Conservation (phyloP, 2,113 vertebrate species). For the Labrus mixtus region DNA sequence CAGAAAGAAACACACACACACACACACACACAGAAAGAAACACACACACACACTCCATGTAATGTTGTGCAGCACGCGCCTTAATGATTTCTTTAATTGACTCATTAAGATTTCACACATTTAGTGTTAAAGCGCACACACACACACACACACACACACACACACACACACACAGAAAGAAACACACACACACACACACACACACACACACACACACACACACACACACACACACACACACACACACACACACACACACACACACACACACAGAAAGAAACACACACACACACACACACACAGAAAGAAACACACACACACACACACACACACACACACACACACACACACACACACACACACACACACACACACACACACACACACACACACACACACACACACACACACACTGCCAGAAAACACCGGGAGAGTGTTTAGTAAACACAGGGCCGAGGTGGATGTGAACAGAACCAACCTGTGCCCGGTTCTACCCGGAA, state of each 20-base stretch:
- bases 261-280: slow-evolving; percentile 47
- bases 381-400: slow-evolving; percentile 30
- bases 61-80: slow-evolving; percentile 59
- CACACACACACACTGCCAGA: slow-evolving; percentile 22
- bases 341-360: slow-evolving; percentile 39
- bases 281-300: slow-evolving; percentile 13
- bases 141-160: slow-evolving; percentile 20
- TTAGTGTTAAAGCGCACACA: slow-evolving; percentile 55
- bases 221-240: slow-evolving; percentile 39
- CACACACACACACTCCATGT: not conserved
- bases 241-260: slow-evolving; percentile 9
- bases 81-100: slow-evolving; percentile 68
- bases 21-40: no score
- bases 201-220: slow-evolving; percentile 20
- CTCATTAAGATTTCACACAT: slow-evolving; percentile 72
- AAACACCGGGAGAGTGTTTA: not conserved
- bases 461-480: slow-evolving; percentile 47
- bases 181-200: slow-evolving; percentile 35
- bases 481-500: slow-evolving; percentile 81
- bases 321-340: slow-evolving; percentile 15
- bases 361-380: slow-evolving; percentile 22
- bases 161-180: slow-evolving; percentile 10
- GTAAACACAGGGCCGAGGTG: slow-evolving; percentile 19
- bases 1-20: no score
- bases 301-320: slow-evolving; percentile 47